phyloP scores from a whole-genome alignment of 2,888 invertebrate genomes.

The Ophonus ardosiacus region DNA sequence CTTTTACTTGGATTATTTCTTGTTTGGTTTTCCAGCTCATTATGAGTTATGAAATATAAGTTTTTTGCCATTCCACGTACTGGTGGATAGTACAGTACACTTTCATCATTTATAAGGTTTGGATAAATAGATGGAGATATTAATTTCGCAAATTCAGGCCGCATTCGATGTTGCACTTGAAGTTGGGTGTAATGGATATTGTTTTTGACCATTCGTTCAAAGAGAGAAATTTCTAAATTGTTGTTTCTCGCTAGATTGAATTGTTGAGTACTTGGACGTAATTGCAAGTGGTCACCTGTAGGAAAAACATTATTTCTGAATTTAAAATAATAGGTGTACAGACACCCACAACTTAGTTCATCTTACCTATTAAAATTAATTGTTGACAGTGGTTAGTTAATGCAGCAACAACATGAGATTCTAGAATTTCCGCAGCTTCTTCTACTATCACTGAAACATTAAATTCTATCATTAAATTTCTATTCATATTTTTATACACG shows the following conservation, averaged over 20 bases:
- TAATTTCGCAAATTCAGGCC: constrained; percentile 73
- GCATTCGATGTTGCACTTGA: constrained; percentile 77
- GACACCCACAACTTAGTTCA: too few relatives aligned
- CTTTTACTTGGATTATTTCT: constrained; percentile 48
- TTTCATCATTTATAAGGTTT: constrained; percentile 54
- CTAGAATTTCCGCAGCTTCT: constrained; percentile 81
- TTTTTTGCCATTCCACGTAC: constrained; percentile 58
- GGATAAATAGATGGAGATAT: constrained; percentile 63
- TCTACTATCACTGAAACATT: constrained; percentile 76
- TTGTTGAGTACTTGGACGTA: constrained; percentile 76
- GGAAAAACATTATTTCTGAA: background rate
- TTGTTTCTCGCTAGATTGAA: constrained; percentile 75
- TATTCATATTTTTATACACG: too few relatives aligned
- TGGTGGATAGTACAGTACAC: constrained; percentile 54
- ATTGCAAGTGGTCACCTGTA: constrained; percentile 77
- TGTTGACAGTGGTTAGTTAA: constrained; percentile 77
- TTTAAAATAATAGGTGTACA: too few relatives aligned
- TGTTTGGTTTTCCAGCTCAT: constrained; percentile 31
- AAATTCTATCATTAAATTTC: too few relatives aligned
- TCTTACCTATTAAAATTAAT: constrained; percentile 77
- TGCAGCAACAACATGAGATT: constrained; percentile 78
- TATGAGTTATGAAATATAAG: constrained; percentile 62
- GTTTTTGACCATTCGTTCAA: constrained; percentile 77
- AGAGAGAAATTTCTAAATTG: constrained; percentile 77
- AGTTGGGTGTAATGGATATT: constrained; percentile 74